Evolutionary conservation across 1,140 invertebrate species (phyloP), one percentile per base, ranked within the genome.

Genomic region (Drosophila takahashii): DNA sequence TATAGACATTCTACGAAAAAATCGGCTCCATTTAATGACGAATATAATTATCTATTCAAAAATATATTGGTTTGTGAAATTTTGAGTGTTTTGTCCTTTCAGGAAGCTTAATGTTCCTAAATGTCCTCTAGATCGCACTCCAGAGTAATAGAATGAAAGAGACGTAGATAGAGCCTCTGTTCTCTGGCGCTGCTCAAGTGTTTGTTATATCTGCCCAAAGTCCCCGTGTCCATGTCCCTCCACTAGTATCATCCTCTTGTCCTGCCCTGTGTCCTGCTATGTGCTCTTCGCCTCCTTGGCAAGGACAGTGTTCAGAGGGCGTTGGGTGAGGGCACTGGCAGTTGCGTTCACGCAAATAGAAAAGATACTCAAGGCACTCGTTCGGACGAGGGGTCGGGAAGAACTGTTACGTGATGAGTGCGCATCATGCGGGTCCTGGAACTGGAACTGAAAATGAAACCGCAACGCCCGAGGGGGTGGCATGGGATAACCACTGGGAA

Each of bases 341-440:
- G 84, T 75, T 86, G 83, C 83, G 84, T 83, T 66, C 84, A 86
- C 83, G 83, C 83, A 86, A 87, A 87, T 83, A 87, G 83, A 87
- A 87, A 87, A 87, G 79, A 89, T 79, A 89, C 84, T 87, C 84
- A 89, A 87, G 83, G 83, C 84, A 89, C 83, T 89, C 79, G 79
- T 83, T 87, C 67, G 59, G 65, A 67, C 64, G 58, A 51, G 61
- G 64, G n/a, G 29, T 7, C 2, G 7, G 59, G 27, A 39, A 69
- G 59, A 78, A 81, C 70, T 83, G 83, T 79, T 87, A 86, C 83
- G 83, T 86, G 83, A 87, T 87, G 79, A 87, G 83, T 86, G 71
- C 71, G 84, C 79, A 77, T 72, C 78, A 83, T 87, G 78, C 83
- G 81, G 81, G 83, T 60, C 48, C 48, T 37, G 66, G 45, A 76